These are phyloP conservation scores for Osmerus mordax DNA, from an alignment of 2,113 vertebrate genomes.

Conservation along the genomic window DNA sequence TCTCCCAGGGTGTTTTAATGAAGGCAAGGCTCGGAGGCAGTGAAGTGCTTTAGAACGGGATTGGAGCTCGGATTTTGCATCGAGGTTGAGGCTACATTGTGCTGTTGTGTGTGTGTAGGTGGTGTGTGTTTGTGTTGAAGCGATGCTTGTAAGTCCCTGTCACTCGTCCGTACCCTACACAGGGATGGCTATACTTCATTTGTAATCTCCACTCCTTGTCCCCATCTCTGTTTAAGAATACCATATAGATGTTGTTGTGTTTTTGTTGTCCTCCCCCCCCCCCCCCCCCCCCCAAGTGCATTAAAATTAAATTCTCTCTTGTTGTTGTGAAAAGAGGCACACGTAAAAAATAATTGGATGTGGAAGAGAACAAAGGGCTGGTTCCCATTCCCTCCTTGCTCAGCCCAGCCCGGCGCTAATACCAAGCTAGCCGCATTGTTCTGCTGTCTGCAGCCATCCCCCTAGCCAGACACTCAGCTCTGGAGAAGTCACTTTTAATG, in stretches of 20 bases:
- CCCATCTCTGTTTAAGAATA: constrained; percentile 64
- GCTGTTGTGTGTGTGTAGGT: constrained; percentile 39
- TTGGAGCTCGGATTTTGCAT: constrained; percentile 20
- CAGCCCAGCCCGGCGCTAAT: constrained; percentile 77
- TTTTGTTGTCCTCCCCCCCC: constrained; percentile 9
- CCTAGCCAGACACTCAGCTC: constrained; percentile 89
- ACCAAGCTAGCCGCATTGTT: constrained; percentile 82
- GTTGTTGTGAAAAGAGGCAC: constrained; percentile 78
- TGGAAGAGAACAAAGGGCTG: constrained; percentile 88
- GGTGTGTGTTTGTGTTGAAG: constrained; percentile 59
- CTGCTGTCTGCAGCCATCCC: constrained; percentile 89
- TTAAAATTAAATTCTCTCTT: constrained; percentile 83
- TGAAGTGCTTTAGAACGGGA: constrained; percentile 35
- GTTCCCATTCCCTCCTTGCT: constrained; percentile 70
- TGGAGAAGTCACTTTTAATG: constrained; percentile 90
- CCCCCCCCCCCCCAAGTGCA: constrained; percentile 62
- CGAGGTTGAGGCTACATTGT: not conserved
- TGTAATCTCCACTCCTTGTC: constrained; percentile 51
- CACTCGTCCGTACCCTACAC: constrained; percentile 52
- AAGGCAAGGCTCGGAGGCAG: constrained; percentile 25
- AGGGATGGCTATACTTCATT: constrained; percentile 60
- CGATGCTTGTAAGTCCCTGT: constrained; percentile 59
- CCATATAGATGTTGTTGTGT: constrained; percentile 44
- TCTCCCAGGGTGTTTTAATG: constrained; percentile 26
- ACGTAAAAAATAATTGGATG: constrained; percentile 85